Conservation (phyloP, 2,888 invertebrate genomes). For the Nowickia ferox region DNA sequence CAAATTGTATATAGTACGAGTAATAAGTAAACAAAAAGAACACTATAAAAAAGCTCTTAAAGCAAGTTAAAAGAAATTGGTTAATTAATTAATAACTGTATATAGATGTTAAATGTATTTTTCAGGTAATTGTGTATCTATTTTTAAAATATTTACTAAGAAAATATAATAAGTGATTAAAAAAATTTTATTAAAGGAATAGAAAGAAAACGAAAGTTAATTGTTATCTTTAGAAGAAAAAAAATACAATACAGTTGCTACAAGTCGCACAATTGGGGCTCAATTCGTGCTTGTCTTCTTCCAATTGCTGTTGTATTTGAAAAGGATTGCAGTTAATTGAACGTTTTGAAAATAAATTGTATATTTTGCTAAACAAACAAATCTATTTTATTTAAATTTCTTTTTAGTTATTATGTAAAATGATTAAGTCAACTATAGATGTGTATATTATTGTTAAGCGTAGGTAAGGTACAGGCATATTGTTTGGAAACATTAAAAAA, state of each 20-base stretch:
- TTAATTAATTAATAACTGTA: conserved; percentile 61
- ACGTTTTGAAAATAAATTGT: not conserved
- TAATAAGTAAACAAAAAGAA: conserved; percentile 18
- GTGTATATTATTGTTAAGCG: no score
- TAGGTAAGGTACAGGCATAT: no score
- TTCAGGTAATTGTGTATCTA: conserved; percentile 65
- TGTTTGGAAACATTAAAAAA: no score
- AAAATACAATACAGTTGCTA: conserved; percentile 55
- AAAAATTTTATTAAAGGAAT: not conserved
- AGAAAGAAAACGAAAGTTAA: not conserved
- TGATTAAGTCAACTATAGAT: no score
- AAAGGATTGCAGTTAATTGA: not conserved
- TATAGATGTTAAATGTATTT: conserved; percentile 69
- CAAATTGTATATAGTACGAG: conserved; percentile 37
- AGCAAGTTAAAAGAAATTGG: not conserved
- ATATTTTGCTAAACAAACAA: not conserved
- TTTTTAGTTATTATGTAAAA: no score
- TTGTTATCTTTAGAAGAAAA: not conserved
- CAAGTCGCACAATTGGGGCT: conserved; percentile 51
- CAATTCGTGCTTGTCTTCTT: conserved; percentile 44
- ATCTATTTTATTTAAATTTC: not conserved
- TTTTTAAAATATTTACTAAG: conserved; percentile 54
- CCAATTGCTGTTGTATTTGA: conserved; percentile 54
- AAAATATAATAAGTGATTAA: conserved; percentile 17
- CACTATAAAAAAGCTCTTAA: conserved; percentile 1